Evolutionary conservation across 1,140 invertebrate species (phyloP), one percentile per base, ranked within the genome.

Genomic region (Drosophila tani): DNA sequence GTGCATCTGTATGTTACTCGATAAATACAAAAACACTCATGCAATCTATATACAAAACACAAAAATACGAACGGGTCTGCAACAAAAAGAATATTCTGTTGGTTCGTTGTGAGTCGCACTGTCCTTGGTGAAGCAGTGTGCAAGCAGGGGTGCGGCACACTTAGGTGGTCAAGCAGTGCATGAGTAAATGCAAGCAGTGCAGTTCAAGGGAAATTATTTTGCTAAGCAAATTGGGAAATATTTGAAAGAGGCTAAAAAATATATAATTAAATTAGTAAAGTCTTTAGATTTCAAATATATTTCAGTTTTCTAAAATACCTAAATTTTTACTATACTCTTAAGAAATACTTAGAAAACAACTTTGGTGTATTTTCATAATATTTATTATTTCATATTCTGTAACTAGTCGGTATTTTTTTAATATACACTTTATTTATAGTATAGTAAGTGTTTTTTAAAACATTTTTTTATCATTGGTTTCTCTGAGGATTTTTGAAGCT

Each of bases 1-100:
- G 60, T 83, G 81, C 81, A 82, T 83, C 63, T 64, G 70, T 53
- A 53, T 58, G 53, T 75, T 57, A 40, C 12, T 58, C 41, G 40
- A 76, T 58, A 76, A 56, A 67, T 57, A 76, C 32, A 53, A 58
- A 67, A 51, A 59, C 46, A 66, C 51, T 57, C 59, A 65, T 45
- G 45, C 40, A 75, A 75, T 53, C 19, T 35, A 35, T 17, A 27
- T 49, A 27, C 51, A 21, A 53, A 38, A 56, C 66, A 58, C 53
- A 12, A 27, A 3, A 35, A 56, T 41, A 41, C 8, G 19, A 56
- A 56, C 4, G 19, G 11, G 35, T 41, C 17, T 40, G 9, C 14
- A 50, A 50, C 11, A 51, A 51, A 35, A 17, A 9, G 3, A 62
- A 62, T 24, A 24, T 24, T 51, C 14, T 12, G 15, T 50, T 24